These are phyloP conservation scores for Heliocidaris erythrogramma DNA, from an alignment of 35 echinoderm and acorn worm genomes.

Conservation along the genomic window DNA sequence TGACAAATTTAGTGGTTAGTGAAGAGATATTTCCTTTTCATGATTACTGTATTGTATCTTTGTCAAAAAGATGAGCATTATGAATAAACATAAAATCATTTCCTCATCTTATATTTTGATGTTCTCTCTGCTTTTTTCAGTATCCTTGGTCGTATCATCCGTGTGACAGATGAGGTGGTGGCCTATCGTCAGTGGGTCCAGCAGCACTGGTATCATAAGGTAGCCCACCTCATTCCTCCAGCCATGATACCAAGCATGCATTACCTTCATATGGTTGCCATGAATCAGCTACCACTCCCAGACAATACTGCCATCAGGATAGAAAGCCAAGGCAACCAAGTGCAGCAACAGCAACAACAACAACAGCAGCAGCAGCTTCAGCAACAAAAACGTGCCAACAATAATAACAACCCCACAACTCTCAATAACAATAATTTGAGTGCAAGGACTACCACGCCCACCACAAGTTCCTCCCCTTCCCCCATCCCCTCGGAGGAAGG, in stretches of 20 bases:
- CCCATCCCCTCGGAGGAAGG: neutral
- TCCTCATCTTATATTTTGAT: neutral
- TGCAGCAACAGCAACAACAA: slow-evolving; percentile 23
- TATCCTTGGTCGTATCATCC: slow-evolving; percentile 91
- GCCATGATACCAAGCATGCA: slow-evolving; percentile 33
- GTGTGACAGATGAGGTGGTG: slow-evolving; percentile 91
- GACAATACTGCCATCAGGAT: slow-evolving; percentile 37
- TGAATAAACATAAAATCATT: neutral
- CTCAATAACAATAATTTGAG: slow-evolving; percentile 35
- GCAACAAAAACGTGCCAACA: slow-evolving; percentile 7
- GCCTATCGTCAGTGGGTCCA: slow-evolving; percentile 82
- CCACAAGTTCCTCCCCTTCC: neutral
- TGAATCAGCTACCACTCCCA: slow-evolving; percentile 16
- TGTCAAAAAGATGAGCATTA: too few relatives aligned
- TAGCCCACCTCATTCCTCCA: slow-evolving; percentile 6
- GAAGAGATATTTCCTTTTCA: too few relatives aligned
- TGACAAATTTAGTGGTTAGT: too few relatives aligned
- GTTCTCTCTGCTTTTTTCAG: slow-evolving; percentile 16
- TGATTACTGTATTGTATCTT: too few relatives aligned
- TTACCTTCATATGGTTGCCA: slow-evolving; percentile 50
- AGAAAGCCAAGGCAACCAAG: slow-evolving; percentile 35
- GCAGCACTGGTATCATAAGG: slow-evolving; percentile 78
- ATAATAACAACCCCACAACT: slow-evolving; percentile 8
- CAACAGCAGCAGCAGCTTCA: neutral
- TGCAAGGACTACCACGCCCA: slow-evolving; percentile 32